A percentile compares a stretch with the other conserved stretches of the same genome.
These are phyloP conservation scores for Cynopterus brachyotis DNA, from an alignment of 2,113 vertebrate species.

Conservation along the genomic window DNA sequence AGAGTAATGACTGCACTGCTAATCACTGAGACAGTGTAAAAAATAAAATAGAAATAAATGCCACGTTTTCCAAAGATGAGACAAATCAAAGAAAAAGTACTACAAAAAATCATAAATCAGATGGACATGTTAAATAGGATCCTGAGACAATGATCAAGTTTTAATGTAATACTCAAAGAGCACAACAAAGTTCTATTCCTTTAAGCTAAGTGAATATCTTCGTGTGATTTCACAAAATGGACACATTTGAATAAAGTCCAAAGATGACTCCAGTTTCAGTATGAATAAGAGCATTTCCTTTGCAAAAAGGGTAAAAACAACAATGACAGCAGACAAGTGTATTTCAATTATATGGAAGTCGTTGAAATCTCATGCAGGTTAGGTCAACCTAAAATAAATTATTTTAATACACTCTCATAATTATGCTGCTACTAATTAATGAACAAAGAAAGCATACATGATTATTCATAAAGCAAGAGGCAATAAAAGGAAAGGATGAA, in stretches of 20 bases:
- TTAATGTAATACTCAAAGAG: constrained; percentile 68
- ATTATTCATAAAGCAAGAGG: constrained; percentile 35
- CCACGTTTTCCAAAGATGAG: constrained; percentile 54
- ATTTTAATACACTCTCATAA: constrained; percentile 26
- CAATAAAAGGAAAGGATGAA: constrained; percentile 25
- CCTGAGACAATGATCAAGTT: constrained; percentile 56
- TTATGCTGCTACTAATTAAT: constrained; percentile 42
- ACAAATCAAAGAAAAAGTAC: constrained; percentile 52
- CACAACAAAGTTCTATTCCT: constrained; percentile 55
- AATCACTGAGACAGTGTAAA: not conserved
- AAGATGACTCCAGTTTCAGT: constrained; percentile 13
- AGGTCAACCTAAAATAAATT: constrained; percentile 41
- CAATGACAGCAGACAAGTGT: not conserved
- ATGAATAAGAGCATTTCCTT: not conserved
- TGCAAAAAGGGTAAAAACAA: not conserved
- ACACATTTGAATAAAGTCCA: constrained; percentile 59
- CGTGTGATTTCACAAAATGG: constrained; percentile 53
- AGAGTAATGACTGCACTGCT: constrained; percentile 18
- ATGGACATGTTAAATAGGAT: constrained; percentile 59
- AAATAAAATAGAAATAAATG: constrained; percentile 51
- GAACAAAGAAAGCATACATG: constrained; percentile 35
- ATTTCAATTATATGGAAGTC: not conserved
- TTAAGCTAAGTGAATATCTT: constrained; percentile 56
- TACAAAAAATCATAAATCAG: constrained; percentile 47
- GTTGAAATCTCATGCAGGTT: not conserved